phyloP scores from a whole-genome alignment of 2,888 invertebrate species.

The Drosophila koepferae region DNA sequence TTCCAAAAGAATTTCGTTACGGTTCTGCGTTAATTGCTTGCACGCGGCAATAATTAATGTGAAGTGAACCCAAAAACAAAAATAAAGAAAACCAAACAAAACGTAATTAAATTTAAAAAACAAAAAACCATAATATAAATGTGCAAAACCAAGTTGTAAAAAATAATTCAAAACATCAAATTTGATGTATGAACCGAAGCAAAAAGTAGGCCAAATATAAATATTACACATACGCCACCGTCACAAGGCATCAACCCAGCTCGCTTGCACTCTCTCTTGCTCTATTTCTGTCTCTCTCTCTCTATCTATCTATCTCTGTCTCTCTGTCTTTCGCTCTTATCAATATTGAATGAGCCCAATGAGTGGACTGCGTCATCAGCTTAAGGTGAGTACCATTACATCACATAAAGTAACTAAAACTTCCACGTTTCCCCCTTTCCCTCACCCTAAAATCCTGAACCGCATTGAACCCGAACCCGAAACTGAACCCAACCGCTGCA shows the following conservation, averaged over 20 bases:
- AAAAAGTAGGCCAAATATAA: constrained; percentile 50
- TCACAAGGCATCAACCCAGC: constrained; percentile 20
- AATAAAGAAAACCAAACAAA: background rate
- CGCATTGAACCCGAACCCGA: constrained; percentile 20
- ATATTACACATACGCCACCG: constrained; percentile 71
- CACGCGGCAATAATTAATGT: constrained; percentile 41
- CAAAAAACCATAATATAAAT: background rate
- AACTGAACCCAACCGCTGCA: constrained; percentile 9
- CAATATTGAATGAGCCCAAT: constrained; percentile 83
- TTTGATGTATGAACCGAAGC: background rate
- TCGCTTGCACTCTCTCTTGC: constrained; percentile 21
- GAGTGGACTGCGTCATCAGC: constrained; percentile 85
- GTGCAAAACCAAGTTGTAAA: constrained; percentile 19
- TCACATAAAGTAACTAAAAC: constrained; percentile 7
- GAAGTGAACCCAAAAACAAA: constrained; percentile 22
- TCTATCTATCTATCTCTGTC: background rate
- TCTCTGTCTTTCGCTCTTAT: constrained; percentile 20
- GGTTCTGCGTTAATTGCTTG: constrained; percentile 31
- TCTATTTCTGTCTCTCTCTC: constrained; percentile 5
- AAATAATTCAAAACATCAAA: constrained; percentile 1
- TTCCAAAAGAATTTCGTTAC: constrained; percentile 10
- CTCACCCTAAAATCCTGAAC: constrained; percentile 4
- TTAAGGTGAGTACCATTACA: constrained; percentile 80
- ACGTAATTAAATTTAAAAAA: constrained; percentile 6
- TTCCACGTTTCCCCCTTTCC: background rate